Conservation (phyloP, 2,113 vertebrate species). For the Misgurnus mizolepis region DNA sequence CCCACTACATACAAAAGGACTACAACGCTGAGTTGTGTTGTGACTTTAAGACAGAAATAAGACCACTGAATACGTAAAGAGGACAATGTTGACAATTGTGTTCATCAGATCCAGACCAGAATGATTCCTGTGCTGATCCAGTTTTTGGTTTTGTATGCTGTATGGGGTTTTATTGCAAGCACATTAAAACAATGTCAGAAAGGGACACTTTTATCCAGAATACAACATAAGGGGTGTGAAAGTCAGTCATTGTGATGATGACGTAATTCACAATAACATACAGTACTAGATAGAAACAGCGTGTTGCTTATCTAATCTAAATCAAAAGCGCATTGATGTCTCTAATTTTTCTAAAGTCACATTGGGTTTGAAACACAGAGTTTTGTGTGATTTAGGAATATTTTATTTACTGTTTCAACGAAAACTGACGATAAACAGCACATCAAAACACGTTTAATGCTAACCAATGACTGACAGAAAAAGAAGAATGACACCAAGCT, state of each 20-base stretch:
- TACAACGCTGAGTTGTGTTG: conserved; percentile 18
- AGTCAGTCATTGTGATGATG: not conserved
- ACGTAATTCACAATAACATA: not conserved
- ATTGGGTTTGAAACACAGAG: not conserved
- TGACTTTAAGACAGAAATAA: conserved; percentile 47
- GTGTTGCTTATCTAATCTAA: too few species aligned
- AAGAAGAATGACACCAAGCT: not conserved
- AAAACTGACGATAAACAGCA: not conserved
- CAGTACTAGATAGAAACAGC: not conserved
- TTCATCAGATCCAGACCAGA: not conserved
- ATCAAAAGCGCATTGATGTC: too few species aligned
- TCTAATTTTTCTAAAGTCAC: not conserved
- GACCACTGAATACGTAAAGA: conserved; percentile 44
- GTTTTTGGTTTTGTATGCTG: not conserved
- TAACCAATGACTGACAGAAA: not conserved
- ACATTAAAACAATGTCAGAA: not conserved
- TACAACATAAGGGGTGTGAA: not conserved
- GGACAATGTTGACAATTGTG: conserved; percentile 41
- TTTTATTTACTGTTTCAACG: not conserved
- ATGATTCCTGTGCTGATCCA: not conserved
- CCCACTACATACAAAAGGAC: conserved; percentile 50
- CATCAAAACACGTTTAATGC: too few species aligned
- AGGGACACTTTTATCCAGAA: not conserved
- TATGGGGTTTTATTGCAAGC: not conserved
- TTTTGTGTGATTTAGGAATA: not conserved